Percentiles rank a stretch among this genome's conserved stretches.
Conservation (phyloP, 2,888 invertebrate species). For the Cartodere bifasciata region DNA sequence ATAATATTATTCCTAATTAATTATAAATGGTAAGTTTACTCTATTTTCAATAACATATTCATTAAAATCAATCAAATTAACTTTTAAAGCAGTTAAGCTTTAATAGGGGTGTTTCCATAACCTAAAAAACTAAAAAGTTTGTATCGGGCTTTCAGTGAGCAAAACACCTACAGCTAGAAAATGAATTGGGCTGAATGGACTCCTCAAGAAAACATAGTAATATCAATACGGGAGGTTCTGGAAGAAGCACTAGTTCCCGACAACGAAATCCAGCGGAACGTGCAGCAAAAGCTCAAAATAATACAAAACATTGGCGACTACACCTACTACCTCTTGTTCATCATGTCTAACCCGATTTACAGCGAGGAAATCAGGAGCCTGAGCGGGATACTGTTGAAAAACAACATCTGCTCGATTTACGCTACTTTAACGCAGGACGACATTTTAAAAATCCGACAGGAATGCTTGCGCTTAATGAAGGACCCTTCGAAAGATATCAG, state of each 20-base stretch:
- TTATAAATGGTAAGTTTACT: no score
- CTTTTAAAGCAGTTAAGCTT: no score
- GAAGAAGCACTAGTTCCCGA: constrained; percentile 97
- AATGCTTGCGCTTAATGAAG: constrained; percentile 86
- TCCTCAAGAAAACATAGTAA: constrained; percentile 88
- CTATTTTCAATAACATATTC: no score
- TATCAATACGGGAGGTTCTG: constrained; percentile 89
- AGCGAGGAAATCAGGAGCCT: constrained; percentile 93
- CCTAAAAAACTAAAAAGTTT: no score
- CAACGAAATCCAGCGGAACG: constrained; percentile 85
- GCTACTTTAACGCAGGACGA: constrained; percentile 80
- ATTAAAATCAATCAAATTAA: no score
- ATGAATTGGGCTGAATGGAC: constrained; percentile 67
- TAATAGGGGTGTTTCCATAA: no score
- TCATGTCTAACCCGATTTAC: constrained; percentile 86
- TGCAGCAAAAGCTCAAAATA: constrained; percentile 97
- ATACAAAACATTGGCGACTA: constrained; percentile 96
- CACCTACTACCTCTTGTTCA: constrained; percentile 95
- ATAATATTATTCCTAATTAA: no score
- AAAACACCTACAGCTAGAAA: no score
- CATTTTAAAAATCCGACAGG: constrained; percentile 82
- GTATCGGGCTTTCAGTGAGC: no score
- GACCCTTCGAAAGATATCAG: constrained; percentile 90
- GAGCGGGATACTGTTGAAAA: constrained; percentile 93
- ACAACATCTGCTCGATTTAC: constrained; percentile 88